Base-by-base conservation (phyloP, 2,113 vertebrate genomes). In the Plecotus auritus region DNA sequence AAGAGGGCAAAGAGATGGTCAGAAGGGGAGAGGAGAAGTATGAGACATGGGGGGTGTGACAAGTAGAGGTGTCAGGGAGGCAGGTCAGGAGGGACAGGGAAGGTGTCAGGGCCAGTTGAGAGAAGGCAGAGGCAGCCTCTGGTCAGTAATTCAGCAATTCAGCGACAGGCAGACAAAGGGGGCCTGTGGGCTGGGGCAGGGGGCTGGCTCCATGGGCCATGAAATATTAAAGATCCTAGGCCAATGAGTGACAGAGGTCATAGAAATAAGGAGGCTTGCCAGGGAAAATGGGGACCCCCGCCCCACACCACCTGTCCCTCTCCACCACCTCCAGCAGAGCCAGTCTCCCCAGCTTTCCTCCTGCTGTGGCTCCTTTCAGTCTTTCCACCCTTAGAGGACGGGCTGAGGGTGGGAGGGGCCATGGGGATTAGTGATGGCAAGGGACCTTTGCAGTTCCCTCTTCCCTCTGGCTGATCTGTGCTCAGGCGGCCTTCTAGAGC, bases 151-250 rank as follows among this genome's bases (percentile, higher is more conserved):
- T 93, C 92, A 90, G 85, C 70, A 92, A 85, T 91, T 93, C 90
- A 82, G 85, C 7, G 18, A 80, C 56, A 74, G 72, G 74, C 90
- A 96, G 94, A 97, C 97, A 96, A 97, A 95, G 86, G 88, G 95
- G 92, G 61, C 93, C 81, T 97, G 96, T 85, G 77, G 77, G 85
- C 49, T 78, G 49, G 96, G 95, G 88, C 83, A 86, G 74, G 81
- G 95, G 95, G 85, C 70, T 20, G 72, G 59, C 85, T 93, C 78
- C 66, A 74, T 74, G n/a, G 69, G 72, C 94, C 94, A 97, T 96
- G 96, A 97, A 97, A 97, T 97, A 97, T 97, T 97, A 95, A 97
- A 96, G 67, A 97, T 88, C 94, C 93, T 64, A 82, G 95, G 90
- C 90, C 74, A 92, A 54, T 87, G 86, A 94, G 94, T 91, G 95